Evolutionary conservation across 1,140 invertebrate species (phyloP).

Genomic region (Arion vulgaris): DNA sequence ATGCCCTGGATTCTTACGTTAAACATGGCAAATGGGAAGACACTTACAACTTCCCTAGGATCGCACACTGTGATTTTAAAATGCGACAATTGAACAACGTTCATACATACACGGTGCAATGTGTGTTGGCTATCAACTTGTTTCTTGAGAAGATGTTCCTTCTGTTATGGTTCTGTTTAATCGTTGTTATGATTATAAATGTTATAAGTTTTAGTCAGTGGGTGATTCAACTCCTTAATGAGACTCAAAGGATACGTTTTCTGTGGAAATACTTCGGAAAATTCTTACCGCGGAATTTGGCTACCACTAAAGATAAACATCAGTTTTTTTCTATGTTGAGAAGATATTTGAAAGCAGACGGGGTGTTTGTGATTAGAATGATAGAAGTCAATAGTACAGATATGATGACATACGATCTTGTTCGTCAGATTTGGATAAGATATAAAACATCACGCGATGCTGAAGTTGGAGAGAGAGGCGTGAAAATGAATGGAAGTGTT

Average conservation of each 20-base stretch:
- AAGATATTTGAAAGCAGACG: not conserved
- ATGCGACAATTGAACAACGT: conserved; percentile 67
- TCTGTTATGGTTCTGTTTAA: conserved; percentile 1
- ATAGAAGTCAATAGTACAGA: not conserved
- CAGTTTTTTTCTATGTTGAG: not conserved
- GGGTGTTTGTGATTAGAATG: conserved; percentile 16
- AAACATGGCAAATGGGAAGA: conserved; percentile 65
- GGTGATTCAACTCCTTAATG: not conserved
- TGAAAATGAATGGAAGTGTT: not conserved
- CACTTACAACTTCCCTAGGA: conserved; percentile 69
- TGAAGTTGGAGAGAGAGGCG: not conserved
- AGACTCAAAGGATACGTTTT: not conserved
- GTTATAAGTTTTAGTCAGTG: not conserved
- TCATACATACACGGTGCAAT: conserved; percentile 68
- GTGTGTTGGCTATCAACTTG: conserved; percentile 73
- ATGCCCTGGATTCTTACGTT: conserved; percentile 67
- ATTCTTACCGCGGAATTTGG: not conserved
- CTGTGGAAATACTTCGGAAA: not conserved
- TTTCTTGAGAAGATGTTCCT: conserved; percentile 73
- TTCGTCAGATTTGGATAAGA: not conserved
- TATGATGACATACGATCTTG: not conserved
- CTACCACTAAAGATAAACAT: not conserved
- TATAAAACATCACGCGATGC: conserved; percentile 2
- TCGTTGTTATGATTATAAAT: not conserved
- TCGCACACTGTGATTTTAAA: conserved; percentile 74